These are phyloP conservation scores for Alcis repandata DNA, from an alignment of 2,888 invertebrate genomes.

Conservation along the genomic window DNA sequence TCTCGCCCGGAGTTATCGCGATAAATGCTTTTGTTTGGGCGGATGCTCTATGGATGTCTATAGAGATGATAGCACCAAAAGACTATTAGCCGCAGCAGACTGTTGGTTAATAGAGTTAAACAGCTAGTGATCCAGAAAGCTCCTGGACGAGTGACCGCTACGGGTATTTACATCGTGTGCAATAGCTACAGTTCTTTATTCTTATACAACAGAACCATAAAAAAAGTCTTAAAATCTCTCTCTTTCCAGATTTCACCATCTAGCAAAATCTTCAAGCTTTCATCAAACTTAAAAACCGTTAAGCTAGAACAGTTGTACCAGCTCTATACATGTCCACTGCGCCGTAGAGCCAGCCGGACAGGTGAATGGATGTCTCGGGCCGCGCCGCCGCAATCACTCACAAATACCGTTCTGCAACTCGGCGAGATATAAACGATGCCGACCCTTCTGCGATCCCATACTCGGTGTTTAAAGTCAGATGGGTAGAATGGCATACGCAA, in stretches of 20 bases:
- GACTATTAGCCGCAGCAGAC: no score
- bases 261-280: no score
- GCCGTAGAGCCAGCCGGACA: conserved; percentile 70
- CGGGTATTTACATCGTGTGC: no score
- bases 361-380: conserved; percentile 77
- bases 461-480: neutral
- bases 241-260: no score
- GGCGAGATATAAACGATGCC: conserved; percentile 32
- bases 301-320: conserved; percentile 38
- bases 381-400: conserved; percentile 68
- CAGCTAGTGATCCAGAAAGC: no score
- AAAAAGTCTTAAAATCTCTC: no score
- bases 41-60: conserved; percentile 33
- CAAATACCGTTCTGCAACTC: conserved; percentile 51
- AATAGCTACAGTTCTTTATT: no score
- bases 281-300: no score
- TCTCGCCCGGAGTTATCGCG: conserved; percentile 77
- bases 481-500: neutral
- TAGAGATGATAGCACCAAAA: conserved; percentile 13
- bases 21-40: conserved; percentile 81
- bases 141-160: no score
- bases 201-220: no score
- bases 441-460: neutral
- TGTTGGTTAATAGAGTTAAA: no score
- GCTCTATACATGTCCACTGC: conserved; percentile 54